phyloP scores from a whole-genome alignment of 2,888 invertebrate species.

The Cremastinae sp. region DNA sequence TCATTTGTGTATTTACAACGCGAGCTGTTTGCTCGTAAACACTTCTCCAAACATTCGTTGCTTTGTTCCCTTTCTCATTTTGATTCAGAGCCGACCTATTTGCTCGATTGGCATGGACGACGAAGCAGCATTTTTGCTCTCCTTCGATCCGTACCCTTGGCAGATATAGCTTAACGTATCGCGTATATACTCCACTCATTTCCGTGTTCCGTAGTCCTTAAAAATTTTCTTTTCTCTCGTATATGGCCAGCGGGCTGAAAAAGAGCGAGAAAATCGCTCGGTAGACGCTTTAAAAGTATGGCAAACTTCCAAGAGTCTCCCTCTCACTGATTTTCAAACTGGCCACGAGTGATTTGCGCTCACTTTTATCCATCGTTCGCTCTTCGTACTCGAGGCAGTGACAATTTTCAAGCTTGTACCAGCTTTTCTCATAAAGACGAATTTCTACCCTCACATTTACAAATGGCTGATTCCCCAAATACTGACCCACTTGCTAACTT shows the following conservation, averaged over 20 bases:
- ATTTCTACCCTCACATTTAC: not conserved
- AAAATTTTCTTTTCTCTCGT: conserved; percentile 14
- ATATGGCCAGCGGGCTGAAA: conserved; percentile 7
- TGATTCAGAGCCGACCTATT: conserved; percentile 16
- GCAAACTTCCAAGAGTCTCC: conserved; percentile 46
- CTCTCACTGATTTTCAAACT: conserved; percentile 16
- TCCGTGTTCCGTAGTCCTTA: conserved; percentile 14
- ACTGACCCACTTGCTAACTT: no score
- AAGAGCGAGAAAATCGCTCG: conserved; percentile 28
- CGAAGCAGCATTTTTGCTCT: conserved; percentile 13
- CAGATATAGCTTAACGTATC: conserved; percentile 8
- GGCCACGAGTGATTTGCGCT: conserved; percentile 32
- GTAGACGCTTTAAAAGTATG: conserved; percentile 37
- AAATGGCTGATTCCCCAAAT: not conserved
- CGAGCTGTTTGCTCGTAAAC: not conserved
- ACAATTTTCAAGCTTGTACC: conserved; percentile 3
- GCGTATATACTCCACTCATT: conserved; percentile 13
- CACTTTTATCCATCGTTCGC: not conserved
- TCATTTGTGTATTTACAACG: conserved; percentile 38
- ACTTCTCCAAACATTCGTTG: conserved; percentile 2
- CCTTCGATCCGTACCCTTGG: conserved; percentile 17
- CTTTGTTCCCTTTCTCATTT: not conserved
- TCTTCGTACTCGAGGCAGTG: conserved; percentile 8
- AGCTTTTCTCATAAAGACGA: not conserved
- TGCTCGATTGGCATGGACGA: conserved; percentile 9